Conservation (phyloP, 2,888 invertebrate genomes). For the Charanyca ferruginea region DNA sequence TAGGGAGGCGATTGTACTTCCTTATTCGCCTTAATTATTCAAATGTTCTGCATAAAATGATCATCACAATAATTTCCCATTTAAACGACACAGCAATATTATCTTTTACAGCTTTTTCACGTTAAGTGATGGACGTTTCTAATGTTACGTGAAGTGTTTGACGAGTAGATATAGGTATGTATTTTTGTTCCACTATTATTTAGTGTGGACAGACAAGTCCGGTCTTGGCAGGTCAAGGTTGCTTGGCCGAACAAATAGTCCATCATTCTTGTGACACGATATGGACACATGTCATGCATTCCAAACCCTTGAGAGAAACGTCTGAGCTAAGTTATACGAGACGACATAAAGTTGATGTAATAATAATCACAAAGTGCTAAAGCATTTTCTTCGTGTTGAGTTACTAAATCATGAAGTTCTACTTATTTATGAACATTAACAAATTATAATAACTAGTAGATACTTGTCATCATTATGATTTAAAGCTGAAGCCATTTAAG, state of each 20-base stretch:
- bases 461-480: not conserved
- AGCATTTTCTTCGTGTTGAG: not conserved
- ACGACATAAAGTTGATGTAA: not conserved
- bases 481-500: not conserved
- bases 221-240: conserved; percentile 46
- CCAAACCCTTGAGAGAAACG: conserved; percentile 29
- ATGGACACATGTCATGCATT: conserved; percentile 35
- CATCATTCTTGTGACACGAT: conserved; percentile 46
- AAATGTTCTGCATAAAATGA: conserved; percentile 19
- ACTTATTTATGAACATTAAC: not conserved
- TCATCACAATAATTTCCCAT: conserved; percentile 22
- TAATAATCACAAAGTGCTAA: conserved; percentile 4
- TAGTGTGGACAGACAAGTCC: conserved; percentile 22
- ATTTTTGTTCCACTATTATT: conserved; percentile 15
- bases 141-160: conserved; percentile 12
- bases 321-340: not conserved
- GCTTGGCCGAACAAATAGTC: conserved; percentile 27
- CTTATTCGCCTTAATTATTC: conserved; percentile 30
- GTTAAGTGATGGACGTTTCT: not conserved
- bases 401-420: not conserved
- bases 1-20: conserved; percentile 33
- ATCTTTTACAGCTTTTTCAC: conserved; percentile 18
- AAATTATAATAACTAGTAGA: not conserved
- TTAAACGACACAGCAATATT: conserved; percentile 28
- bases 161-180: conserved; percentile 4